These are phyloP conservation scores for Ctenodactylus gundi DNA, from an alignment of 2,113 vertebrate genomes.

Conservation along the genomic window DNA sequence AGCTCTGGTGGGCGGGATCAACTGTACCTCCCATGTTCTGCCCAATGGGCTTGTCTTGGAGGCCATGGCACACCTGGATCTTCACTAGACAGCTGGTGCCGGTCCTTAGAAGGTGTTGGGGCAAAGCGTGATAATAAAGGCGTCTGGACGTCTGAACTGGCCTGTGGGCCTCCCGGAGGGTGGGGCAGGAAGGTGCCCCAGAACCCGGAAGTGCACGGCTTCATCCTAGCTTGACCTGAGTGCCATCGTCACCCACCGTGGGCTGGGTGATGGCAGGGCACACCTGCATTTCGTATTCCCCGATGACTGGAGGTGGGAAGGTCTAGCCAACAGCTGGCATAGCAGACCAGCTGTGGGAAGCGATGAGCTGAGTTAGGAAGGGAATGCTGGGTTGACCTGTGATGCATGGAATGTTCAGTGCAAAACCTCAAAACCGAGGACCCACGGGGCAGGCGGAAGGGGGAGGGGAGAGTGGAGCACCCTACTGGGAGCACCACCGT, in stretches of 20 bases:
- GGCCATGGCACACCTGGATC: neutral
- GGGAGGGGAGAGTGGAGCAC: rapidly evolving
- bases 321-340: neutral
- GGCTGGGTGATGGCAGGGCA: neutral
- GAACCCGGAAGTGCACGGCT: neutral
- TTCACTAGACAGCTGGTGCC: neutral
- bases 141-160: neutral
- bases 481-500: rapidly evolving
- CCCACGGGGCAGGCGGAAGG: neutral
- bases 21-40: neutral
- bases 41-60: neutral
- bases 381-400: rapidly evolving
- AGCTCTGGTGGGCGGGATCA: too few relatives aligned
- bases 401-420: neutral
- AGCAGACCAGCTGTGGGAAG: neutral
- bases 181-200: neutral
- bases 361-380: neutral
- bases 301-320: too few relatives aligned
- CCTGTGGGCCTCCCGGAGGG: neutral
- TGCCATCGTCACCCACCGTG: too few relatives aligned
- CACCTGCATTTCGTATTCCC: neutral
- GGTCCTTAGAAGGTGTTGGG: neutral
- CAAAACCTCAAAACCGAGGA: neutral
- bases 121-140: too few relatives aligned
- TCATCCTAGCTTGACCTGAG: neutral